Evolutionary conservation across 37 sponge, comb jelly and placozoan genomes (phyloP).

Genomic region (Theonella swinhoei): DNA sequence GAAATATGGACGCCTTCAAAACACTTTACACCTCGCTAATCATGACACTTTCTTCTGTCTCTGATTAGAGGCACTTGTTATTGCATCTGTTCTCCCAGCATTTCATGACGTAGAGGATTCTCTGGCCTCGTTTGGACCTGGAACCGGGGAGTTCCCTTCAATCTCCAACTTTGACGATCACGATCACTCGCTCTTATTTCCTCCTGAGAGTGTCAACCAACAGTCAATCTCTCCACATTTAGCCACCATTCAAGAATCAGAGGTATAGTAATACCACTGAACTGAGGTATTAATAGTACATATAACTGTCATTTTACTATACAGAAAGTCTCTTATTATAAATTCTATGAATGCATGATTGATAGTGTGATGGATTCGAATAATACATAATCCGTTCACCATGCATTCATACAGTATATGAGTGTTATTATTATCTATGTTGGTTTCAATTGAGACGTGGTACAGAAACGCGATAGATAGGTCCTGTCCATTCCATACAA

Average conservation of each 20-base stretch:
- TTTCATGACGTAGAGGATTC: slow-evolving; percentile 23
- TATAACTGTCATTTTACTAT: too few species aligned
- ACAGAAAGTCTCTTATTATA: too few species aligned
- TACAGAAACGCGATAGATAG: too few species aligned
- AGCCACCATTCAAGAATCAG: not conserved
- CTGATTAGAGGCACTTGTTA: not conserved
- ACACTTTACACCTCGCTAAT: not conserved
- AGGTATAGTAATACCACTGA: too few species aligned
- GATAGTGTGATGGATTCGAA: too few species aligned
- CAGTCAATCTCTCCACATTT: not conserved
- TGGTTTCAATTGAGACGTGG: too few species aligned
- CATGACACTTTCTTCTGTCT: not conserved
- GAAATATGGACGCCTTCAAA: not conserved
- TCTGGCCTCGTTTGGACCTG: slow-evolving; percentile 1
- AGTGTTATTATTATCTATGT: too few species aligned
- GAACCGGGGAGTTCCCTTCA: slow-evolving; percentile 35
- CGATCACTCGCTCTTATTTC: slow-evolving; percentile 30
- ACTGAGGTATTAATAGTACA: too few species aligned
- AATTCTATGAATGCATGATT: too few species aligned
- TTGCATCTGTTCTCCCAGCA: not conserved
- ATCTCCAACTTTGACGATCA: slow-evolving; percentile 17
- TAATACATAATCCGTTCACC: too few species aligned
- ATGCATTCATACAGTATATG: too few species aligned
- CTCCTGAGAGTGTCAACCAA: not conserved
- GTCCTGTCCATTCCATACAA: too few species aligned